Evolutionary conservation across 2,113 vertebrate genomes (phyloP).

Genomic region (Myxocyprinus asiaticus): DNA sequence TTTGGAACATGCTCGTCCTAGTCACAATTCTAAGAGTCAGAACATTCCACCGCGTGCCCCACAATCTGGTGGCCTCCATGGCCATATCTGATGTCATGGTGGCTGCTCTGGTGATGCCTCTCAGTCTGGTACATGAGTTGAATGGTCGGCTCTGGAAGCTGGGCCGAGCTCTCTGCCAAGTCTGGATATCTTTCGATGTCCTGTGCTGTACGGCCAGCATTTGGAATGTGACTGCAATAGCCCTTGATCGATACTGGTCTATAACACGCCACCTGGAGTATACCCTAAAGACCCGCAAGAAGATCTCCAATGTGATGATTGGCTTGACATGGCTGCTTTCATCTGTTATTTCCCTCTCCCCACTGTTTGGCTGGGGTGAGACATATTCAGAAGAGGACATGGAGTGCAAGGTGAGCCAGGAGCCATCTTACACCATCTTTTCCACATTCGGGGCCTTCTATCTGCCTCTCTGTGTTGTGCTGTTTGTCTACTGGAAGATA

Average conservation of each 20-base stretch:
- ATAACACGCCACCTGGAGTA: constrained; percentile 82
- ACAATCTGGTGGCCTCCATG: constrained; percentile 85
- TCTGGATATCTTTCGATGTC: constrained; percentile 82
- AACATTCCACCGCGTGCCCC: constrained; percentile 81
- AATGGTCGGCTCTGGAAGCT: constrained; percentile 76
- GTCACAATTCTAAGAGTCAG: constrained; percentile 81
- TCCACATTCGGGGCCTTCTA: constrained; percentile 86
- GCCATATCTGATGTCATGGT: constrained; percentile 82
- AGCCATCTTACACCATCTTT: constrained; percentile 81
- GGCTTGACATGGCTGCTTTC: constrained; percentile 79
- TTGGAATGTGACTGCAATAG: constrained; percentile 85
- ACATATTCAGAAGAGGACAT: constrained; percentile 71
- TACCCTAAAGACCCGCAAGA: constrained; percentile 73
- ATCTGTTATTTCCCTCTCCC: constrained; percentile 78
- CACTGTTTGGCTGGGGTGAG: constrained; percentile 82
- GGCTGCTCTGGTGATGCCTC: constrained; percentile 82
- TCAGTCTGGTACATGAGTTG: constrained; percentile 79
- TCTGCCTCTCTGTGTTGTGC: constrained; percentile 80
- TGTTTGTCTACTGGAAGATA: constrained; percentile 87
- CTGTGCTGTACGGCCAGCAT: constrained; percentile 87
- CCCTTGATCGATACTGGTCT: constrained; percentile 86
- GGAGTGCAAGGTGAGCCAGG: constrained; percentile 80
- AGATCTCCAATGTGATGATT: constrained; percentile 80
- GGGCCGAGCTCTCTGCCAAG: constrained; percentile 77
- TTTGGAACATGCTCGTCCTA: constrained; percentile 83